These are phyloP conservation scores for Camponotus pennsylvanicus DNA, from an alignment of 1,140 invertebrate species.

Conservation along the genomic window DNA sequence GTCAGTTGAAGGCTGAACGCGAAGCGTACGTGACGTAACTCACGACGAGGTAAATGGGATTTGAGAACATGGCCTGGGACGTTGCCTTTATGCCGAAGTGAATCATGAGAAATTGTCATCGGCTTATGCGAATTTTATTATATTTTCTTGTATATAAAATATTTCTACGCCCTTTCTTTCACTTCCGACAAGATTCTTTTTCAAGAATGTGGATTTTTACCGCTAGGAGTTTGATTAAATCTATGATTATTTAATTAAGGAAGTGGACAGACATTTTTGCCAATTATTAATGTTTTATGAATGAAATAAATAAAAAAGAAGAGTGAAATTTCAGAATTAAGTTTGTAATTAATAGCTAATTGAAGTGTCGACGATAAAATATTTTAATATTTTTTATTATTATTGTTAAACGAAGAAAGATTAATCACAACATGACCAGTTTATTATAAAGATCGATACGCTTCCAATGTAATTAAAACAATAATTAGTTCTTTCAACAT, in stretches of 20 bases:
- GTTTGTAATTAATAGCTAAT: not conserved
- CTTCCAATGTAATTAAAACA: not conserved
- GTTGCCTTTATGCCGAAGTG: not conserved
- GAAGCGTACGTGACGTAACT: constrained; percentile 12
- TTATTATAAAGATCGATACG: not conserved
- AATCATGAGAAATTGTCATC: constrained; percentile 2
- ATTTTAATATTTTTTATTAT: not conserved
- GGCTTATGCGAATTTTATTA: not conserved
- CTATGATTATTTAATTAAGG: not conserved
- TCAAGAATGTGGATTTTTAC: not conserved
- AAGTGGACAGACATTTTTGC: not conserved
- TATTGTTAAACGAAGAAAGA: not conserved
- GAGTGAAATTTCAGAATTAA: not conserved
- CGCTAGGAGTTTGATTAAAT: not conserved
- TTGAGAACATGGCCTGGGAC: not conserved
- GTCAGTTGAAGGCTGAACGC: not conserved
- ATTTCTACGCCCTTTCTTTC: not conserved
- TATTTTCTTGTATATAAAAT: not conserved
- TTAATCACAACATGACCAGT: not conserved
- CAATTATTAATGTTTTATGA: not conserved
- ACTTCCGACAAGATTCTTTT: not conserved
- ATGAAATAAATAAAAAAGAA: not conserved
- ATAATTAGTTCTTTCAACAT: not conserved
- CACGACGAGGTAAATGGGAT: not conserved
- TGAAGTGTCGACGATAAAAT: not conserved